Conservation (phyloP, 2,888 invertebrate genomes). For the Lagria hirta region DNA sequence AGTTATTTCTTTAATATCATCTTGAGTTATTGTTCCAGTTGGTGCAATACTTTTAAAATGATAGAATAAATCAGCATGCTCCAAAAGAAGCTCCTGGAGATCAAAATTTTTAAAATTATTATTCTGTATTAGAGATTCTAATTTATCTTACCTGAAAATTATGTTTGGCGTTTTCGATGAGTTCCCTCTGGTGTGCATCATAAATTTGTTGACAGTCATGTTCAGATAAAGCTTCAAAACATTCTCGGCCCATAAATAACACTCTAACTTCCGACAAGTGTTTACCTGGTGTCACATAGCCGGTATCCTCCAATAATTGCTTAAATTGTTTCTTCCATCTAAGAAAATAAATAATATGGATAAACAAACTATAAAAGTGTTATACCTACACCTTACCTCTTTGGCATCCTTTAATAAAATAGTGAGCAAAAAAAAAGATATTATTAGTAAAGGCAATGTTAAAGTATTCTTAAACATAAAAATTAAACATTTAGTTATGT, state of each 20-base stretch:
- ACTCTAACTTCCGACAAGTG: slow-evolving; percentile 86
- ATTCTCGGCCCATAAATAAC: slow-evolving; percentile 90
- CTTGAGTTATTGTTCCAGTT: slow-evolving; percentile 87
- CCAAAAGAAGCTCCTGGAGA: slow-evolving; percentile 78
- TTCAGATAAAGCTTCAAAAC: slow-evolving; percentile 88
- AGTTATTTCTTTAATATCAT: slow-evolving; percentile 91
- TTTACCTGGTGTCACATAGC: slow-evolving; percentile 95
- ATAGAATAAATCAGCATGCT: slow-evolving; percentile 91
- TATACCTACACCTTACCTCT: slow-evolving; percentile 55
- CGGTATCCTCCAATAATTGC: slow-evolving; percentile 87
- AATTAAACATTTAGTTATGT: slow-evolving; percentile 4
- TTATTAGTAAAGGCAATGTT: slow-evolving; percentile 24
- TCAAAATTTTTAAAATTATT: too few species aligned
- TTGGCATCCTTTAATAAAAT: slow-evolving; percentile 55
- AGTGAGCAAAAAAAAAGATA: slow-evolving; percentile 27
- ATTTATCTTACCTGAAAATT: slow-evolving; percentile 85
- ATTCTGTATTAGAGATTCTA: too few species aligned
- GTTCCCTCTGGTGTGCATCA: slow-evolving; percentile 88
- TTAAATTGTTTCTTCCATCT: slow-evolving; percentile 95
- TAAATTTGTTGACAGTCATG: slow-evolving; percentile 91
- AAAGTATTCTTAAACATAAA: slow-evolving; percentile 10
- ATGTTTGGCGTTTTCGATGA: slow-evolving; percentile 85
- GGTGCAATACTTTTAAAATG: slow-evolving; percentile 90
- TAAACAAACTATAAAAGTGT: slow-evolving; percentile 3
- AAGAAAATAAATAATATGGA: slow-evolving; percentile 29